phyloP scores from a whole-genome alignment of 2,888 invertebrate genomes.

The Ypsolopha scabrella region DNA sequence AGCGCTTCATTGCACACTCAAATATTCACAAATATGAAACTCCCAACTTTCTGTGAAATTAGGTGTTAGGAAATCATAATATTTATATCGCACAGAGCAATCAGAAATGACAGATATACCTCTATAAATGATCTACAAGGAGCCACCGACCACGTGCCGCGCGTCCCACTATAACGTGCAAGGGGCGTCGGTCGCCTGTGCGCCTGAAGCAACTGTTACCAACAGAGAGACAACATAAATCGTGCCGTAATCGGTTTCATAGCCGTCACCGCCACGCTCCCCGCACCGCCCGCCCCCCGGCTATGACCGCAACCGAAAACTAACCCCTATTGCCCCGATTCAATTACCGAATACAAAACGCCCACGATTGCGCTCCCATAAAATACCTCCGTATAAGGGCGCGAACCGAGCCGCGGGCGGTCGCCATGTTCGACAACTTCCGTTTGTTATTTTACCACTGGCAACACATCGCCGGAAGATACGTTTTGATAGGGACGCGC shows the following conservation, averaged over 20 bases:
- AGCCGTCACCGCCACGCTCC: slow-evolving; percentile 10
- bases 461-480: slow-evolving; percentile 30
- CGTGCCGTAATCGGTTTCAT: slow-evolving; percentile 28
- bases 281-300: slow-evolving; percentile 13
- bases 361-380: slow-evolving; percentile 10
- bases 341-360: slow-evolving; percentile 29
- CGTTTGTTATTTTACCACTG: slow-evolving; percentile 29
- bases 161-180: neutral
- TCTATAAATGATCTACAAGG: neutral
- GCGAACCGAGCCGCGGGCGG: slow-evolving; percentile 14
- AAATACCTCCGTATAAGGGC: neutral
- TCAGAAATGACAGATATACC: neutral
- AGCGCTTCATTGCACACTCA: too few relatives aligned
- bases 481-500: slow-evolving; percentile 13
- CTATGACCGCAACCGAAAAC: slow-evolving; percentile 14
- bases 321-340: slow-evolving; percentile 22
- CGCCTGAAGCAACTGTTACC: slow-evolving; percentile 20
- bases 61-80: too few relatives aligned
- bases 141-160: neutral
- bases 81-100: too few relatives aligned
- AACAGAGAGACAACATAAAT: slow-evolving; percentile 31
- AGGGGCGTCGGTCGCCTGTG: slow-evolving; percentile 1
- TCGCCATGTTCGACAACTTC: slow-evolving; percentile 20
- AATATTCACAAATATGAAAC: too few relatives aligned
- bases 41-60: too few relatives aligned